These are phyloP conservation scores for Masticophis lateralis DNA, from an alignment of 2,797 vertebrate species.

Conservation along the genomic window DNA sequence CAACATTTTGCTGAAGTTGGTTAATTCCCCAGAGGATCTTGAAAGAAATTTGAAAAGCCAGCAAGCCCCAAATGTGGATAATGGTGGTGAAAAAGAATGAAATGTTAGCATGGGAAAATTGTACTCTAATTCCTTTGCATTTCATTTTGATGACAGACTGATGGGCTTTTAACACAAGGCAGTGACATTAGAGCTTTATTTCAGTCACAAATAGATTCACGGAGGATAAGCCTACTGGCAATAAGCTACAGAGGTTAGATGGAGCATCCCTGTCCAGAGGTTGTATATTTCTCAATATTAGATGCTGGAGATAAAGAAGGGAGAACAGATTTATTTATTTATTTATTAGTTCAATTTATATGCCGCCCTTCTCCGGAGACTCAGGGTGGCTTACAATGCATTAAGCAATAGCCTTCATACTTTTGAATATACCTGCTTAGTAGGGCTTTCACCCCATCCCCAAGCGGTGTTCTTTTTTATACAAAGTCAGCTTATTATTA, in stretches of 20 bases:
- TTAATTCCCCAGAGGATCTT: neutral
- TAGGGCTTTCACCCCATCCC: too few species aligned
- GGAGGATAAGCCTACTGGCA: too few species aligned
- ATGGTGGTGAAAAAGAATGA: neutral
- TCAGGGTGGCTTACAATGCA: too few species aligned
- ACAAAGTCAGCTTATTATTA: too few species aligned
- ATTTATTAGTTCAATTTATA: too few species aligned
- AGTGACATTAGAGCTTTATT: neutral
- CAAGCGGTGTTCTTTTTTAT: too few species aligned
- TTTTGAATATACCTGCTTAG: too few species aligned
- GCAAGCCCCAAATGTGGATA: neutral
- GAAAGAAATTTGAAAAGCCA: neutral
- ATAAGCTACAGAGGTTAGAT: neutral
- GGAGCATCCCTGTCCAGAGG: neutral
- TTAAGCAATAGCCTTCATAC: too few species aligned
- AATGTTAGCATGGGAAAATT: constrained; percentile 7
- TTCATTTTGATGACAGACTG: neutral
- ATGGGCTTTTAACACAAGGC: neutral
- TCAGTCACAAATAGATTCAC: neutral
- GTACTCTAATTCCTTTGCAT: neutral
- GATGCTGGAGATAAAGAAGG: neutral
- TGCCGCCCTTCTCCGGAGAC: too few species aligned
- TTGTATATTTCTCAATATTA: neutral
- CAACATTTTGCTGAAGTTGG: neutral
- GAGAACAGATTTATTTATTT: neutral